Evolutionary conservation across 2,888 invertebrate genomes (phyloP).

Genomic region (Drosophila differens): DNA sequence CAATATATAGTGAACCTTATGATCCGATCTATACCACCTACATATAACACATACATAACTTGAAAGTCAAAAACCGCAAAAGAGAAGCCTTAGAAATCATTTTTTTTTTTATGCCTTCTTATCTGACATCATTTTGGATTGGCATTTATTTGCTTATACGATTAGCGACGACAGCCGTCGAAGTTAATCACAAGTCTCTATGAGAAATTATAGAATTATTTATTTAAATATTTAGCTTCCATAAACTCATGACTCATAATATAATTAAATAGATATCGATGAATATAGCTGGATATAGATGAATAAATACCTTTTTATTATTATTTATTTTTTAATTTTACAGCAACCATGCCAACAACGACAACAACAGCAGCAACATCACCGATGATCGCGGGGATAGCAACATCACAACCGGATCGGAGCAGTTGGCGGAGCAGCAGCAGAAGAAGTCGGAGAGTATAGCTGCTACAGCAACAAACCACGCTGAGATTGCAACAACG

Average conservation of each 20-base stretch:
- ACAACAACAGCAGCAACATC: conserved; percentile 62
- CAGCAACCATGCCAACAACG: conserved; percentile 69
- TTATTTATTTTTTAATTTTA: conserved; percentile 10
- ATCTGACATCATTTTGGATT: not conserved
- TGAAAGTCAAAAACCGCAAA: not conserved
- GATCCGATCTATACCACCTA: not conserved
- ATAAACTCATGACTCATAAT: not conserved
- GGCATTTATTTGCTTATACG: not conserved
- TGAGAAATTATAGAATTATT: not conserved
- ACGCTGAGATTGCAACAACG: conserved; percentile 69
- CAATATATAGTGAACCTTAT: no score
- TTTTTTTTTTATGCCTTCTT: not conserved
- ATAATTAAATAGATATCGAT: not conserved
- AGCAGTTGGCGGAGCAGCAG: conserved; percentile 46
- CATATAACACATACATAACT: not conserved
- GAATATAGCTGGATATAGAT: not conserved
- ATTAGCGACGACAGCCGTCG: not conserved
- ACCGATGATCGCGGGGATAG: conserved; percentile 42
- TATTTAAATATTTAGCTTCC: not conserved
- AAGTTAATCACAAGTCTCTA: not conserved
- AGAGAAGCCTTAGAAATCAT: not conserved
- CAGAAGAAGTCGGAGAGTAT: conserved; percentile 36
- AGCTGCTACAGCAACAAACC: conserved; percentile 43
- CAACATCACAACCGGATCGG: conserved; percentile 44
- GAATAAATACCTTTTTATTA: not conserved